Evolutionary conservation across 2,113 vertebrate species (phyloP).

Genomic region (Gnathochromis pfefferi): DNA sequence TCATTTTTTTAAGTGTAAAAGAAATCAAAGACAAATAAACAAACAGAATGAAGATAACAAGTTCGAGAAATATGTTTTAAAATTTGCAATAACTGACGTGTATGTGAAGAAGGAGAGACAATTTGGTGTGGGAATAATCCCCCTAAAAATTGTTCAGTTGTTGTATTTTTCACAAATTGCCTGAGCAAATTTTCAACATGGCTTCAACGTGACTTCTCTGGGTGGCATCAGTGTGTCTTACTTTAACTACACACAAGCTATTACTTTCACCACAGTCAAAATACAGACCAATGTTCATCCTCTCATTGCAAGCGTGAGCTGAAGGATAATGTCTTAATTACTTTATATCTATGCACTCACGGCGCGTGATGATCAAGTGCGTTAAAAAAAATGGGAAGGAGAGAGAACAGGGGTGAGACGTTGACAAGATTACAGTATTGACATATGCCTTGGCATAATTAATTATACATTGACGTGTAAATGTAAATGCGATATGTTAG

Average conservation of each 20-base stretch:
- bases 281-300: background rate
- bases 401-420: slow-evolving; percentile 3
- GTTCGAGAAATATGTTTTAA: background rate
- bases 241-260: background rate
- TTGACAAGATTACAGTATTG: slow-evolving; percentile 19
- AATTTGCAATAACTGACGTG: background rate
- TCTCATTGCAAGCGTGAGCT: background rate
- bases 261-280: background rate
- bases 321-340: background rate
- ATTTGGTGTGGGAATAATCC: background rate
- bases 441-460: slow-evolving; percentile 23
- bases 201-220: background rate
- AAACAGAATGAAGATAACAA: background rate
- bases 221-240: background rate
- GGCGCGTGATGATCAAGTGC: background rate
- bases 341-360: background rate
- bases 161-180: background rate
- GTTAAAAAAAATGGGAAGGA: background rate
- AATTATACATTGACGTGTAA: slow-evolving; percentile 7
- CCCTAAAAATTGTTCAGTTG: background rate
- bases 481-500: slow-evolving; percentile 3
- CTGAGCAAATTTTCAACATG: background rate
- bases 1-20: background rate
- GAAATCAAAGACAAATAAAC: background rate
- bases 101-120: background rate